Percentiles rank a stretch among this genome's conserved stretches.
Evolutionary conservation across 2,113 vertebrate genomes (phyloP).

Genomic region (Apodemus sylvaticus): DNA sequence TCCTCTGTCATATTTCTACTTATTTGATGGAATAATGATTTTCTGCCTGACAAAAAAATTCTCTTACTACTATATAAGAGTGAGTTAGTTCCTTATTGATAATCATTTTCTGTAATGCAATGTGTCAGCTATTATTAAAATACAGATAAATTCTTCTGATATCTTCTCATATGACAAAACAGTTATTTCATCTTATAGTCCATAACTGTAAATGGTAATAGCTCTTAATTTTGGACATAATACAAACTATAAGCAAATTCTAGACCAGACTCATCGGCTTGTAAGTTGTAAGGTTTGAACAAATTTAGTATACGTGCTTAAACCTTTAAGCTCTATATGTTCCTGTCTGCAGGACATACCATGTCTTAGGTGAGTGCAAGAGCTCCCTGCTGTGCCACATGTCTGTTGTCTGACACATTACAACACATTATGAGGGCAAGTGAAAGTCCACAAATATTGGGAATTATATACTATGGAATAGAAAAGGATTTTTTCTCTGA

Average conservation of each 20-base stretch:
- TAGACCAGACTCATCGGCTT: neutral
- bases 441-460: neutral
- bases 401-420: neutral
- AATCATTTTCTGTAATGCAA: slow-evolving; percentile 38
- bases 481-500: neutral
- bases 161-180: neutral
- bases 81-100: slow-evolving; percentile 22
- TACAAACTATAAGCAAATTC: neutral
- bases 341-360: neutral
- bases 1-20: slow-evolving; percentile 44
- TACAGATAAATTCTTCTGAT: neutral
- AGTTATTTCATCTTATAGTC: neutral
- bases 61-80: slow-evolving; percentile 49
- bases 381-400: neutral
- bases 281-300: slow-evolving; percentile 31
- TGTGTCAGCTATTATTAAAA: slow-evolving; percentile 34
- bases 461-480: neutral
- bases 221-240: neutral
- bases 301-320: neutral
- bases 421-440: neutral
- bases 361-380: neutral
- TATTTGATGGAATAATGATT: slow-evolving; percentile 59
- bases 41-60: slow-evolving; percentile 57
- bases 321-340: neutral
- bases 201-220: neutral